Base-by-base conservation (phyloP, 2,113 vertebrate genomes). In the Thalassoma bifasciatum region DNA sequence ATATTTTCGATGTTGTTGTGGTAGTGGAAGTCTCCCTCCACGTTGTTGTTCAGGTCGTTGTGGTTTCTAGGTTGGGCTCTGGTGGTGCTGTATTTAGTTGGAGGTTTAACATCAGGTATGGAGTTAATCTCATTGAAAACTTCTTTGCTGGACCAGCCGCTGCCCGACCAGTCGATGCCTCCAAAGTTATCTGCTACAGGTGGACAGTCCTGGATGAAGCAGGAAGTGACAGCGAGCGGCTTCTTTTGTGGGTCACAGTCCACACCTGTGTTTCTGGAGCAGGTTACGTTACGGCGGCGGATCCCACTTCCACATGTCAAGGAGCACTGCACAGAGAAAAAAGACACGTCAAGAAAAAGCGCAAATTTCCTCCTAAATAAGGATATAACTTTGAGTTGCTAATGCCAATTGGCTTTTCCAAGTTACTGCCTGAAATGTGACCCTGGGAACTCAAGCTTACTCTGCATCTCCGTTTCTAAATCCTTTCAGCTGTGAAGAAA, bases 61-160 rank as follows among this genome's bases (percentile, higher is more conserved):
- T 75, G 75, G 1, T 69, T 87, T 85, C 84, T 38, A 1, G 89
- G 84, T 0, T 92, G 96, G 17, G 44, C 1, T 2, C 68, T 87
- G 0, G 91, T 83, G 2, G 85, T 17, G 0, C 77, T 59, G 5
- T 88, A 61, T 11, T 74, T 86, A 0, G 85, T 56, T 0, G 84
- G 19, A 24, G 36, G 88, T 56, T 83, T 92, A 13, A 66, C 56
- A 17, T 91, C 77, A 1, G 94, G 91, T 19, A 94, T 62, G 52
- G 92, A 85, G 37, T 94, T 92, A 12, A 97, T 95, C 26, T 98
- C 96, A 2, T 96, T 97, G 2, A 96, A 92, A 0, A 95, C 54
- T 53, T 98, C 96, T 7, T 83, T 93, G 91, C 95, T 96, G 19
- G 94, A 94, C 40, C 93, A 95, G 1, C 98, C 97, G 0, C 97